These are phyloP conservation scores for Aleiodes sp. DNA, from an alignment of 1,140 invertebrate genomes.

Conservation along the genomic window DNA sequence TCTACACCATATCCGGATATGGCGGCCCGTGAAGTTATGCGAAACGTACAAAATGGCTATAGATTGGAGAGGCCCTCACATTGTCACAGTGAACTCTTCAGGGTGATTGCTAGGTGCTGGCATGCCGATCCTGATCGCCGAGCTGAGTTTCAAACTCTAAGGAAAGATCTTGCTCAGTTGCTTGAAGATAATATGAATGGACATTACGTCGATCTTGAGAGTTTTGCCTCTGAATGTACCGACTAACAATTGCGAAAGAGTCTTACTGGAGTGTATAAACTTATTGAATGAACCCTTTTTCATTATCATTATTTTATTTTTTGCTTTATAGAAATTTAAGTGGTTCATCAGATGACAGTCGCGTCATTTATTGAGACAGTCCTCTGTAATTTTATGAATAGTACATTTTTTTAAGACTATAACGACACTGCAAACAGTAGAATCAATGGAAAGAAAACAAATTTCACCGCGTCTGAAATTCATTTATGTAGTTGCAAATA, in stretches of 20 bases:
- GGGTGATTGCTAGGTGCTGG: slow-evolving; percentile 81
- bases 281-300: too few relatives aligned
- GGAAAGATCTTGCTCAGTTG: slow-evolving; percentile 74
- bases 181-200: slow-evolving; percentile 76
- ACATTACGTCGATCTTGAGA: slow-evolving; percentile 81
- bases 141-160: slow-evolving; percentile 76
- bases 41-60: slow-evolving; percentile 78
- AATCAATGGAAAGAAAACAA: background rate
- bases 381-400: slow-evolving; percentile 6
- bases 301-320: slow-evolving; percentile 24
- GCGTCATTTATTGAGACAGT: slow-evolving; percentile 23
- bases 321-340: slow-evolving; percentile 32
- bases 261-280: too few relatives aligned
- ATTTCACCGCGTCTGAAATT: too few relatives aligned
- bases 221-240: slow-evolving; percentile 76
- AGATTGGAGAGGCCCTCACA: slow-evolving; percentile 79
- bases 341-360: slow-evolving; percentile 31
- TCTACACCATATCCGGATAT: slow-evolving; percentile 85
- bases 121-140: slow-evolving; percentile 77
- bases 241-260: slow-evolving; percentile 62
- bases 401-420: slow-evolving; percentile 14
- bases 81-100: slow-evolving; percentile 79
- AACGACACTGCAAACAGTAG: slow-evolving; percentile 29
- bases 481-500: too few relatives aligned
- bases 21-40: slow-evolving; percentile 80